Percentiles rank a stretch among this genome's conserved stretches.
Evolutionary conservation across 2,113 vertebrate genomes (phyloP).

Genomic region (Tamias sibiricus): DNA sequence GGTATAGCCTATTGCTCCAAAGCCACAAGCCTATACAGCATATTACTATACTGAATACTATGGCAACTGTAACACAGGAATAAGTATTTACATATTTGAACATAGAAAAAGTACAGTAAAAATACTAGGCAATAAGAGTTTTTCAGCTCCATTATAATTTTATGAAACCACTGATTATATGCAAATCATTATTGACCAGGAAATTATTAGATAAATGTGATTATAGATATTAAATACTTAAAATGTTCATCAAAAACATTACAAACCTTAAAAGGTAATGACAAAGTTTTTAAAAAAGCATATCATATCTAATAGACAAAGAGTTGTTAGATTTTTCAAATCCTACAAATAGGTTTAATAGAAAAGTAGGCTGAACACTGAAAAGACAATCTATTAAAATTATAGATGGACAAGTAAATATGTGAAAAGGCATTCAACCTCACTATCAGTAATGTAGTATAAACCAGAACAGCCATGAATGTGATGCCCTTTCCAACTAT

Average conservation of each 20-base stretch:
- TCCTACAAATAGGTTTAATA: constrained; percentile 22
- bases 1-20: not conserved
- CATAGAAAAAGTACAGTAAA: not conserved
- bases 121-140: not conserved
- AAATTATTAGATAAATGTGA: not conserved
- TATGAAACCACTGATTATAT: not conserved
- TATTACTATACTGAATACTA: not conserved
- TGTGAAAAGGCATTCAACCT: not conserved
- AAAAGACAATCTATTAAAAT: constrained; percentile 21
- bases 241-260: constrained; percentile 1
- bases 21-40: not conserved
- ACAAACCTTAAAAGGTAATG: constrained; percentile 2
- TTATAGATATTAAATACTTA: constrained; percentile 15
- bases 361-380: not conserved
- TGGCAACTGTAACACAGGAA: not conserved
- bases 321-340: not conserved
- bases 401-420: not conserved
- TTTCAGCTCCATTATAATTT: not conserved
- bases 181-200: not conserved
- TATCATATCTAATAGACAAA: not conserved
- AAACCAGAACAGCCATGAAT: not conserved
- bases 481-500: not conserved
- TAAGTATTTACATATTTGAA: not conserved
- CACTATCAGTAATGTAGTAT: not conserved
- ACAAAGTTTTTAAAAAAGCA: not conserved